Evolutionary conservation across 2,888 invertebrate species (phyloP), one percentile per base, ranked within the genome.

Genomic region (Amiota communis): DNA sequence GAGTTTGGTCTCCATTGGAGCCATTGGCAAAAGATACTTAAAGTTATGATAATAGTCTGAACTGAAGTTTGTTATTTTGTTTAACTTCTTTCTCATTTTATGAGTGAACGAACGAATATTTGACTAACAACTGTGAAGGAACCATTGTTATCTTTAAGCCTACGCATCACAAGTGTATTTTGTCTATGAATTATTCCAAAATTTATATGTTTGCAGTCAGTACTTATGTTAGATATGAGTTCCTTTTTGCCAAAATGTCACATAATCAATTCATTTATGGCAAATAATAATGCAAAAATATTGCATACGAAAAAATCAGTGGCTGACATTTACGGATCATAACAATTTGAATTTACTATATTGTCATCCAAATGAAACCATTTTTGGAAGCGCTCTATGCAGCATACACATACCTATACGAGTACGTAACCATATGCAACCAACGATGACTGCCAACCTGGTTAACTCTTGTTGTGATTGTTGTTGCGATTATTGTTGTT

Each of bases 241-340:
- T 56, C 59, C 76, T 78, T 78, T 78, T 78, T 78, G 78, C 78
- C 75, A 78, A 77, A 77, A 75, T 73, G 67, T 68, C 67, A 73
- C 20, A 57, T 69, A 76, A 73, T 71, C 73, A 76, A 76, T 71
- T 75, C 67, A 68, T 51, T 51, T 68, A 49, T 51, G 49, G 67
- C 48, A 67, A 68, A 68, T 20, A 68, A 46, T 68, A 63, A 68
- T 68, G 67, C 67, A 51, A 68, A 68, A 68, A 23, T 70, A 36
- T 57, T 70, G 56, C 57, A 36, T 46, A 47, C 46, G 15, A 70
- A 49, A 46, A 67, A 67, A 67, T 48, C 67, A 67, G 20, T 67
- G 56, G 20, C 17, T 87, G 88, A 89, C 88, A 88, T 89, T 89
- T 89, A 88, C 88, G 89, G 88, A 89, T 89, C 88, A 89, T 89